Base-by-base conservation (phyloP, 2,888 invertebrate genomes). In the Drosophila lutescens region DNA sequence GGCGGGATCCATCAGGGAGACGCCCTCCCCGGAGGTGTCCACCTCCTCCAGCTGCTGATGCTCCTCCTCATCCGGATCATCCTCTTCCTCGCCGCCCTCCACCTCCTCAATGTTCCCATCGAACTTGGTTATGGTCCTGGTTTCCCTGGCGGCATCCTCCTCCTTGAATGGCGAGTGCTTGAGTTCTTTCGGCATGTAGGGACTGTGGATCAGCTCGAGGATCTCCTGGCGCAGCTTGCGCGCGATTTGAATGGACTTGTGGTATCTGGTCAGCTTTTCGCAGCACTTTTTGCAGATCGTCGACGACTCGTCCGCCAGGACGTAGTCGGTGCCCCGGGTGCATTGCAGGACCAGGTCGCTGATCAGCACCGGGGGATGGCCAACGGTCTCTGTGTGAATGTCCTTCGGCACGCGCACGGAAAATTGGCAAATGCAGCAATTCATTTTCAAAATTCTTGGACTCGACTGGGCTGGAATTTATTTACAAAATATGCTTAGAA, bases 391-490 rank as follows among this genome's bases (percentile, higher is more conserved):
- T 10, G 74, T 68, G 38, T 79, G 73, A 59, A 87, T 86, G 38
- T 87, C 80, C 43, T 73, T 80, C 8, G 80, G 78, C 51, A 74
- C 72, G 36, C 89, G 79, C 51, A 89, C 83, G 51, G 74, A 51
- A 65, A 79, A 87, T 57, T 85, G 80, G 62, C 87, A 87, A 75
- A 87, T 83, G 69, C 87, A 88, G 65, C 87, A 87, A 72, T 76
- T 80, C 87, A 89, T 89, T 56, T 70, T 86, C 15, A 10, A 8
- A 13, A 49, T n/a, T 46, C 20, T 20, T 26, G 26, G 26, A 26
- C 30, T 38, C 5, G 41, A 43, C 30, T 26, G 30, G 30, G 2
- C 38, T 36, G 47, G 23, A 44, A 54, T 46, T 49, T 62, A 58
- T 72, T 73, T 66, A 73, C 66, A 73, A 73, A 34, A 26, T 34